These are phyloP conservation scores for Bovichtus diacanthus DNA, from an alignment of 2,797 vertebrate genomes.

Conservation along the genomic window DNA sequence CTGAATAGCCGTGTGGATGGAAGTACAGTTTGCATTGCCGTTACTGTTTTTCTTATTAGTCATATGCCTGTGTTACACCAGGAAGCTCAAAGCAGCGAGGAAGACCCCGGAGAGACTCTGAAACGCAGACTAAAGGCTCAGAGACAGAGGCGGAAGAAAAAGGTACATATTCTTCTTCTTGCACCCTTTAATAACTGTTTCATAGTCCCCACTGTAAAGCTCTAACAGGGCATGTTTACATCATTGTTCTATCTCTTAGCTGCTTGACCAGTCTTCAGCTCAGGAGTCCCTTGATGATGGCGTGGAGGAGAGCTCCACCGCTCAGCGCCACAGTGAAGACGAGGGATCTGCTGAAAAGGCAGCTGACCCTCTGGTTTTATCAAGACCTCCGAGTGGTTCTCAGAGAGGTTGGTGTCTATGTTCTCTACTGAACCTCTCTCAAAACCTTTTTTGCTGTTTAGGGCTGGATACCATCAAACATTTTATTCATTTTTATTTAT, in stretches of 20 bases:
- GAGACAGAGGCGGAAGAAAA: slow-evolving; percentile 84
- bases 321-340: slow-evolving; percentile 45
- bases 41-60: neutral
- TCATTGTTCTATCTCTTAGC: slow-evolving; percentile 42
- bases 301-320: slow-evolving; percentile 53
- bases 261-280: slow-evolving; percentile 61
- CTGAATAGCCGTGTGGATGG: slow-evolving; percentile 1
- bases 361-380: slow-evolving; percentile 20
- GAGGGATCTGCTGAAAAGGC: slow-evolving; percentile 43
- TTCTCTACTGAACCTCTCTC: neutral
- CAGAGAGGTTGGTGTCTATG: slow-evolving; percentile 65
- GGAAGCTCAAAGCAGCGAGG: slow-evolving; percentile 73
- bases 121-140: slow-evolving; percentile 81
- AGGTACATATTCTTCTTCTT: slow-evolving; percentile 56
- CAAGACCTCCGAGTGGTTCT: slow-evolving; percentile 55
- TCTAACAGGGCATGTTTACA: neutral
- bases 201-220: rapidly evolving
- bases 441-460: neutral
- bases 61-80: slow-evolving; percentile 54
- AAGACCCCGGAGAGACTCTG: slow-evolving; percentile 77
- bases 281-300: slow-evolving; percentile 42
- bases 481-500: too few species aligned
- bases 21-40: neutral
- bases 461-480: neutral
- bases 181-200: neutral